These are phyloP conservation scores for Cheilinus undulatus DNA, from an alignment of 2,113 vertebrate genomes.

Conservation along the genomic window DNA sequence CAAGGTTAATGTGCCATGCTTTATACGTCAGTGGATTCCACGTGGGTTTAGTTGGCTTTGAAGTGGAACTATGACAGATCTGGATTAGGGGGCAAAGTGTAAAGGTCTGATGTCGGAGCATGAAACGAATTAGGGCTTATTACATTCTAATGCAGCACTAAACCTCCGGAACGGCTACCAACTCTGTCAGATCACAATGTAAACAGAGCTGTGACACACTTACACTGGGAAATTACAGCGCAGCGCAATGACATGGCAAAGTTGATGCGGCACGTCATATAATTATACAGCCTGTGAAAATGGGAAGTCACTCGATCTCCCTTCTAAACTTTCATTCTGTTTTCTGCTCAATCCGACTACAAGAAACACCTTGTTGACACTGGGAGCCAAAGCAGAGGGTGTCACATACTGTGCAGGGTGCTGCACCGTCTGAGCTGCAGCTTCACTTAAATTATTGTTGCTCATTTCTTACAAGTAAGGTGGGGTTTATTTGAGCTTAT, in stretches of 20 bases:
- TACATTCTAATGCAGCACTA: constrained; percentile 85
- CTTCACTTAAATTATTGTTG: too few species aligned
- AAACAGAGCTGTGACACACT: constrained; percentile 75
- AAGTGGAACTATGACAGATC: constrained; percentile 84
- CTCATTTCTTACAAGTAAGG: too few species aligned
- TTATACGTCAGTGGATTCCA: constrained; percentile 60
- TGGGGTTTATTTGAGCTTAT: too few species aligned
- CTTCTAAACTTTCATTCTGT: constrained; percentile 59
- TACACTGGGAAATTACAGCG: constrained; percentile 51
- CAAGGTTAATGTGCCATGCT: constrained; percentile 39
- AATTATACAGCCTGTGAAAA: constrained; percentile 73
- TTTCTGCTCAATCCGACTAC: constrained; percentile 5
- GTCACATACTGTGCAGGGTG: too few species aligned
- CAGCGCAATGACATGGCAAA: constrained; percentile 67
- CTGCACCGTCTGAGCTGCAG: background rate
- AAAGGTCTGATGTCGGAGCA: constrained; percentile 86
- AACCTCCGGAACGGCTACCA: constrained; percentile 82
- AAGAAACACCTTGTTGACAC: constrained; percentile 28
- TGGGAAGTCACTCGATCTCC: constrained; percentile 53
- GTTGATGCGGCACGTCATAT: constrained; percentile 72
- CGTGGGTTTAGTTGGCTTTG: constrained; percentile 69
- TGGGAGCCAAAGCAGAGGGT: background rate
- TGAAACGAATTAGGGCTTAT: constrained; percentile 82
- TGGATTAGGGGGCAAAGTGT: constrained; percentile 87
- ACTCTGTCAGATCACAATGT: constrained; percentile 73